A percentile compares a stretch with the other conserved stretches of the same genome.
phyloP scores from a whole-genome alignment of 2,113 vertebrate genomes.

The Falcunculus frontatus region DNA sequence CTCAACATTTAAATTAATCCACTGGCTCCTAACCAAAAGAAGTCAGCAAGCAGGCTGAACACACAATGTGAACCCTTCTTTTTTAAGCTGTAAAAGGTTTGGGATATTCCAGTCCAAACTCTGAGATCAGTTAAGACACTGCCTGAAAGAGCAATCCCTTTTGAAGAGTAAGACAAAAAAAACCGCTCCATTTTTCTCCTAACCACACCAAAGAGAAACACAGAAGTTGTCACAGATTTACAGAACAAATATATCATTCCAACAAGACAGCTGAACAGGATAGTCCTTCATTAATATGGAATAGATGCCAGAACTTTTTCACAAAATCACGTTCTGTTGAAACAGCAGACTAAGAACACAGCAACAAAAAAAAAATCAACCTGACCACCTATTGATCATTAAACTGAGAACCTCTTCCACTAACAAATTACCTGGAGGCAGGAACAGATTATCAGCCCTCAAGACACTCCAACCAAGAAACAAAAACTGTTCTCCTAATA shows the following conservation, averaged over 20 bases:
- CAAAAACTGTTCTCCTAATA: not conserved
- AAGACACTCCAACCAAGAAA: not conserved
- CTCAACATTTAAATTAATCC: not conserved
- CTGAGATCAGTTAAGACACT: not conserved
- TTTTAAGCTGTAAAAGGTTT: not conserved
- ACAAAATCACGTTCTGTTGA: not conserved
- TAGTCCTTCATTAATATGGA: not conserved
- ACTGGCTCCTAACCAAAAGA: not conserved
- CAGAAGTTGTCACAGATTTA: not conserved
- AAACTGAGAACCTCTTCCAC: not conserved
- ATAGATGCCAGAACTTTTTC: not conserved
- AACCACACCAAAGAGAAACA: not conserved
- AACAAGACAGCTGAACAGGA: not conserved
- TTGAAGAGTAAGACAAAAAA: not conserved
- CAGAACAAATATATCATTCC: not conserved
- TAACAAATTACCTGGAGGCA: not conserved
- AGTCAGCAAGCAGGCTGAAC: not conserved
- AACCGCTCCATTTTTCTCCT: not conserved
- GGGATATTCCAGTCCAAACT: not conserved
- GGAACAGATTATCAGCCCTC: not conserved
- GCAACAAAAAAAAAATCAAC: not conserved
- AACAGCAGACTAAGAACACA: not conserved
- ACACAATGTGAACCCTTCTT: not conserved
- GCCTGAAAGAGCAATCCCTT: not conserved
- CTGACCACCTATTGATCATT: not conserved